Conservation (phyloP, 2,113 vertebrate genomes). For the Synchiropus splendidus region DNA sequence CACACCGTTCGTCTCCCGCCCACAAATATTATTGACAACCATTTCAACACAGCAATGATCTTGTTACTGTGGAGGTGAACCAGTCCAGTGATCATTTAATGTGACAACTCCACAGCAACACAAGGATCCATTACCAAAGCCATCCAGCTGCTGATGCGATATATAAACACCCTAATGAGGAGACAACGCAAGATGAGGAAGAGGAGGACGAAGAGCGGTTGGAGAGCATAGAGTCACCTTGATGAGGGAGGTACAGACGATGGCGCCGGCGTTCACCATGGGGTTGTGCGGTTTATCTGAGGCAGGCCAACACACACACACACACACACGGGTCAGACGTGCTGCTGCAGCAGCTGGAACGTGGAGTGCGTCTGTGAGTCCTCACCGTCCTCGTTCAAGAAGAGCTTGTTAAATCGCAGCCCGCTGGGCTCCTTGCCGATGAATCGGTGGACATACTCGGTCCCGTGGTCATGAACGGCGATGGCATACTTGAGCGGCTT, state of each 20-base stretch:
- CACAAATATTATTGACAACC: too few species aligned
- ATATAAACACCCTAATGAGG: slow-evolving; percentile 88
- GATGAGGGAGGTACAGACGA: slow-evolving; percentile 95
- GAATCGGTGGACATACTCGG: slow-evolving; percentile 93
- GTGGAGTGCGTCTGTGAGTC: neutral
- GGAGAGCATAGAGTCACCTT: slow-evolving; percentile 72
- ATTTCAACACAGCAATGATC: too few species aligned
- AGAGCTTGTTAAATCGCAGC: slow-evolving; percentile 94
- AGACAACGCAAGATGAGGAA: neutral
- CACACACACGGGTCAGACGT: neutral
- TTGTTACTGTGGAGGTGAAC: too few species aligned
- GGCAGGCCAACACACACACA: neutral
- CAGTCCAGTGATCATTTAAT: too few species aligned
- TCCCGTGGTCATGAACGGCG: slow-evolving; percentile 92
- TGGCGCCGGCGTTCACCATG: slow-evolving; percentile 98
- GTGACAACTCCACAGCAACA: too few species aligned
- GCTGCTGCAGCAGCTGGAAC: neutral
- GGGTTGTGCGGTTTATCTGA: slow-evolving; percentile 97
- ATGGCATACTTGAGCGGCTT: slow-evolving; percentile 96
- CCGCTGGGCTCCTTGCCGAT: slow-evolving; percentile 97
- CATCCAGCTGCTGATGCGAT: slow-evolving; percentile 93
- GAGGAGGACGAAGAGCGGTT: neutral
- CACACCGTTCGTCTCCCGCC: too few species aligned
- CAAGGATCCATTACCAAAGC: slow-evolving; percentile 94
- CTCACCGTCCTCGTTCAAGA: slow-evolving; percentile 96